Evolutionary conservation across 2,113 vertebrate genomes (phyloP), one percentile per base, ranked within the genome.

Genomic region (Muscicapa adusta): DNA sequence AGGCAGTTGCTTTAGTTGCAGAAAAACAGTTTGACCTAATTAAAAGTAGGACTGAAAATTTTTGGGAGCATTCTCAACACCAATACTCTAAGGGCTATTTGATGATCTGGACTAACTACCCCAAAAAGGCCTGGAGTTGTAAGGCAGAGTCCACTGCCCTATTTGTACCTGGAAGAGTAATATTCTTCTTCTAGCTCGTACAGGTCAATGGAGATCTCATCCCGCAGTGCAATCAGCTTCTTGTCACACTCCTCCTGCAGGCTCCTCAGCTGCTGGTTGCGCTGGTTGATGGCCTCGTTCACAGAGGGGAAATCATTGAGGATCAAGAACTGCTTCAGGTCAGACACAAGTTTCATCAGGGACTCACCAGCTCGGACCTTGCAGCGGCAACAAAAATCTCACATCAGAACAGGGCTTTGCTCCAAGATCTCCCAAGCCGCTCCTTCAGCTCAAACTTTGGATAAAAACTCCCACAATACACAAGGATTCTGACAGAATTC

Each of bases 111-210:
- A 62, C 45, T 80, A 77, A 67, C 26, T 71, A 80, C 85, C 83
- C 68, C 72, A 90, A 89, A 84, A 89, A 95, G 31, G 66, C 48
- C 48, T 86, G 66, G 13, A 47, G 62, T 58, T 42, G 31, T 57
- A 71, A 92, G 71, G 76, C 73, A 91, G 83, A 85, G 79, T 65
- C 89, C 95, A 57, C 94, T 93, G 97, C 97, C 96, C 98, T 99
- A 99, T 98, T 98, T 99, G 98, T 99, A 99, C 99, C 99, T 99
- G 98, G 99, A 99, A 97, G 99, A 99, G 98, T 99, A 99, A 98
- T 99, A 99, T 97, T 99, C 99, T 99, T 99, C 99, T 98, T 99
- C 99, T 93, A 99, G 98, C 98, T 99, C 99, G 66, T 99, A 99
- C 45, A 99, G 99, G 98, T 99, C 99, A n/a, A 99, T 97, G 92